These are phyloP conservation scores for Cyprinodon diabolis DNA, from an alignment of 2,797 vertebrate genomes.

Conservation along the genomic window DNA sequence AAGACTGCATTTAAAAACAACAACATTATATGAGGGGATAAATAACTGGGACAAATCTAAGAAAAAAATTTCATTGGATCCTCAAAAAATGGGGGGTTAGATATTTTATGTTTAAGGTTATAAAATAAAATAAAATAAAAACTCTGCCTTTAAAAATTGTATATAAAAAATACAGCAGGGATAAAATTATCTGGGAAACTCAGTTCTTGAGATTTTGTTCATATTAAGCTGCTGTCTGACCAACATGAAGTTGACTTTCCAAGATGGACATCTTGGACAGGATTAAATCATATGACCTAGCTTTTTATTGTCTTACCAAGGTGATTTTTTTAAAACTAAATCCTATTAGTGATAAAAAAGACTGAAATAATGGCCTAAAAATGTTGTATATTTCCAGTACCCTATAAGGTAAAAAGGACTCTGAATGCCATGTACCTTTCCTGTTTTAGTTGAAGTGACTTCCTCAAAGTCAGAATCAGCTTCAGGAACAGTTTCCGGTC, in stretches of 20 bases:
- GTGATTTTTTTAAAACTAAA: background rate
- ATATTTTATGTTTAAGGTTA: background rate
- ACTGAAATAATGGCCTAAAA: background rate
- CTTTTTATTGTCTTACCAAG: background rate
- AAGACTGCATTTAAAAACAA: background rate
- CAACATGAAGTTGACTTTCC: background rate
- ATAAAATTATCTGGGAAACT: background rate
- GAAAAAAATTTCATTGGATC: background rate
- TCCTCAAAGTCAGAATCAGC: constrained; percentile 73
- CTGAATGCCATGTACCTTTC: constrained; percentile 25
- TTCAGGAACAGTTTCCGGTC: constrained; percentile 56
- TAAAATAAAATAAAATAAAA: background rate
- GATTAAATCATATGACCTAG: background rate
- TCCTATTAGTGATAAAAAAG: background rate
- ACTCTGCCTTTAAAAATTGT: background rate
- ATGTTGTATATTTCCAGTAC: background rate
- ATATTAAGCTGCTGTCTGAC: background rate
- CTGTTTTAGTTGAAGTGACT: constrained; percentile 43
- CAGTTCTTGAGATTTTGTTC: background rate
- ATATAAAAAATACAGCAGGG: background rate
- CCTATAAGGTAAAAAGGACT: background rate
- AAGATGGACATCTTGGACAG: background rate
- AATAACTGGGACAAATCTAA: background rate
- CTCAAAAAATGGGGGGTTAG: background rate
- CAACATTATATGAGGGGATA: background rate